Evolutionary conservation across 2,888 invertebrate species (phyloP).

Genomic region (Drosophila prolongata): DNA sequence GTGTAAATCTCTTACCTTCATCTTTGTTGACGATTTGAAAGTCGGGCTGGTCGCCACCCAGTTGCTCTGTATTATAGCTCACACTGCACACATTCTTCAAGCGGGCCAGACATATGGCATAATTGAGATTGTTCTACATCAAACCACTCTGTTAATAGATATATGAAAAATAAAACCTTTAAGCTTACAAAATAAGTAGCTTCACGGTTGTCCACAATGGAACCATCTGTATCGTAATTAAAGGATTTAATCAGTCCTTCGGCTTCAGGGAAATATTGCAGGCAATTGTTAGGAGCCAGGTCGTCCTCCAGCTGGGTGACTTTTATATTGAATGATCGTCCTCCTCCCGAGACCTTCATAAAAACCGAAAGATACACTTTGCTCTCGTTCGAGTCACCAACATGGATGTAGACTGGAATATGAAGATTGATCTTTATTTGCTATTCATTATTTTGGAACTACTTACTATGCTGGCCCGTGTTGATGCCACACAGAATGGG

Average conservation of each 20-base stretch:
- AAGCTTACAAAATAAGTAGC: slow-evolving; percentile 88
- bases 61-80: slow-evolving; percentile 85
- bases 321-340: slow-evolving; percentile 88
- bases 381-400: slow-evolving; percentile 86
- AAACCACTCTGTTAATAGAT: too few relatives aligned
- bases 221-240: slow-evolving; percentile 88
- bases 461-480: slow-evolving; percentile 90
- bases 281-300: slow-evolving; percentile 87
- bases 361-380: slow-evolving; percentile 89
- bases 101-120: slow-evolving; percentile 89
- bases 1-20: slow-evolving; percentile 85
- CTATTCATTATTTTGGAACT: too few relatives aligned
- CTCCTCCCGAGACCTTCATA: slow-evolving; percentile 85
- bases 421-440: too few relatives aligned
- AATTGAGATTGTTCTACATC: slow-evolving; percentile 90
- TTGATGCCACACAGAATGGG: slow-evolving; percentile 91
- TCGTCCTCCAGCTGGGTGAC: slow-evolving; percentile 85
- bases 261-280: slow-evolving; percentile 88
- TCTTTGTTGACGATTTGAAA: slow-evolving; percentile 90
- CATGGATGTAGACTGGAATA: slow-evolving; percentile 89
- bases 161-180: not conserved
- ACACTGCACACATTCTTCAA: slow-evolving; percentile 88
- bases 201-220: slow-evolving; percentile 85
- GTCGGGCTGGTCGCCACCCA: slow-evolving; percentile 85
- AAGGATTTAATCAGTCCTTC: slow-evolving; percentile 89